Percentiles rank a stretch among this genome's conserved stretches.
Conservation (phyloP, 2,888 invertebrate species). For the Andrena flavipes region DNA sequence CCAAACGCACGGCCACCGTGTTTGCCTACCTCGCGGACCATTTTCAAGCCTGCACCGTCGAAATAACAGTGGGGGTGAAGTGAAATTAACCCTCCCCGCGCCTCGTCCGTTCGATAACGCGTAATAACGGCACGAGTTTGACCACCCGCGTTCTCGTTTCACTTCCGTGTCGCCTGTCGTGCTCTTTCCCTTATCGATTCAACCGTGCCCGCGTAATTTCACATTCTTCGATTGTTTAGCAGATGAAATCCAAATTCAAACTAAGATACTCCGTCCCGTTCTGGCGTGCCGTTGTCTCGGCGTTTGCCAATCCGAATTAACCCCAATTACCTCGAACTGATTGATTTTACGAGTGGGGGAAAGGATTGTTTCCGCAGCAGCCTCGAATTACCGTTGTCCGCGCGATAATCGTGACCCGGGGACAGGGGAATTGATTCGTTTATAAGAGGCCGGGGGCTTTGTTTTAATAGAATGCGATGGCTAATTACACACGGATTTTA, state of each 20-base stretch:
- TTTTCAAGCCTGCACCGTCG: slow-evolving; percentile 42
- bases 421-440: slow-evolving; percentile 46
- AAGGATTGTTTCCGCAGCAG: background rate
- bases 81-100: slow-evolving; percentile 34
- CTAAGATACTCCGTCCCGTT: too few species aligned
- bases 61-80: slow-evolving; percentile 17
- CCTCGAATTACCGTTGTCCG: background rate
- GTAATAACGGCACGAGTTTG: background rate
- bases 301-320: background rate
- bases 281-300: background rate
- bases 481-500: slow-evolving; percentile 60
- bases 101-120: slow-evolving; percentile 14
- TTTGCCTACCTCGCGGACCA: slow-evolving; percentile 41
- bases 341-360: background rate
- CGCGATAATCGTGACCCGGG: slow-evolving; percentile 10
- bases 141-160: background rate
- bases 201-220: too few species aligned
- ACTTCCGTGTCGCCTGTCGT: too few species aligned
- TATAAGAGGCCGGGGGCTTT: slow-evolving; percentile 29
- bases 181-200: too few species aligned
- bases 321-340: background rate
- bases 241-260: too few species aligned
- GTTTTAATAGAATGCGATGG: slow-evolving; percentile 46
- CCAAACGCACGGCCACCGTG: slow-evolving; percentile 42
- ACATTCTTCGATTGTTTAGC: too few species aligned